Conservation (phyloP, 2,113 vertebrate species). For the Lycocorax pyrrhopterus region DNA sequence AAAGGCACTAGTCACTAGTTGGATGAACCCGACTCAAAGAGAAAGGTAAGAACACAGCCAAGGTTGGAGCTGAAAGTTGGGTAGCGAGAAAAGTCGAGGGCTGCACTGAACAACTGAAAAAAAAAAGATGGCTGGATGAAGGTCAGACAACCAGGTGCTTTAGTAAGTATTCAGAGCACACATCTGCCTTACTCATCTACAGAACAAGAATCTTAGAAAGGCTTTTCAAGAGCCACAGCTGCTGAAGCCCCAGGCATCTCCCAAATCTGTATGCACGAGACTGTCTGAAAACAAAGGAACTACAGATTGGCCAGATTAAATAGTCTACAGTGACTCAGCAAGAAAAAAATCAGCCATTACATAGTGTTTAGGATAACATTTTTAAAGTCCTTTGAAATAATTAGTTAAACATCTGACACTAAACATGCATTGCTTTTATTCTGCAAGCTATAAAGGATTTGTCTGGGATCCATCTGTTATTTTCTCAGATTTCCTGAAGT, state of each 20-base stretch:
- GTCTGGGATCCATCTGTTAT: not conserved
- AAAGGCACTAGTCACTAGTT: not conserved
- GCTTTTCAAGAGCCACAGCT: not conserved
- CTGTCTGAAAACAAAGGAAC: not conserved
- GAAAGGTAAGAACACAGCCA: not conserved
- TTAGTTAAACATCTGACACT: not conserved
- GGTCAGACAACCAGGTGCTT: not conserved
- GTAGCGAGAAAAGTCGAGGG: not conserved
- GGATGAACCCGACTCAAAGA: rapidly evolving
- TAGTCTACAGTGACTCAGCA: not conserved
- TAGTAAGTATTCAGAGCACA: not conserved
- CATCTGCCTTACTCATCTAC: not conserved
- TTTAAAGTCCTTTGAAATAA: not conserved
- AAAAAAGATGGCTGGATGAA: not conserved
- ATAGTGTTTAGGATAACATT: not conserved
- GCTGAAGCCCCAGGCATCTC: not conserved
- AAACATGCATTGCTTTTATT: not conserved
- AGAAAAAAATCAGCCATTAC: not conserved
- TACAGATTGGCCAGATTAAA: not conserved
- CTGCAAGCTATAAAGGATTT: not conserved
- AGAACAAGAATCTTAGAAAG: not conserved
- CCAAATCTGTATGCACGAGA: not conserved
- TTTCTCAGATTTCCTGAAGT: not conserved
- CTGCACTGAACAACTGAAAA: not conserved
- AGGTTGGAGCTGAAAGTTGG: not conserved